Evolutionary conservation across 2,113 vertebrate genomes (phyloP), one percentile per base, ranked within the genome.

Genomic region (Ochotona curzoniae): DNA sequence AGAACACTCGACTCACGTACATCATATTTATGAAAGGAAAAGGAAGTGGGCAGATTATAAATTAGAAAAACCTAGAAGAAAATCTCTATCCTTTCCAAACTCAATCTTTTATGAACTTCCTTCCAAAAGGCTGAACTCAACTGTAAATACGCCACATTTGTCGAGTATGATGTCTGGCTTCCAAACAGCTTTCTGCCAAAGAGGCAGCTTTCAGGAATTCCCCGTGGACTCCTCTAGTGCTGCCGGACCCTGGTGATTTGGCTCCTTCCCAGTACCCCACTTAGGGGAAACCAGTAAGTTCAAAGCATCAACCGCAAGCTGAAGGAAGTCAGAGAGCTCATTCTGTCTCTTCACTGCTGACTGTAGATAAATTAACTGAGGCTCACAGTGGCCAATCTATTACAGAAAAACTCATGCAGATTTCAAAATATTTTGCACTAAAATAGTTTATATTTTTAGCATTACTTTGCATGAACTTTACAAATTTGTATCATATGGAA

Each of bases 51-150:
- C 94, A 82, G 76, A 82, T 35, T 95, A 78, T 96, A 97, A 96
- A 97, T 97, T 80, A 96, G 89, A 95, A 94, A 95, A 95, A 87
- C 57, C 81, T 94, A 73, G 35, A 85, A 96, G 54, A 73, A 90
- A 89, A 95, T 75, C 28, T 61, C 49, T 47, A 44, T 66, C 30
- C 35, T 91, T 88, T 94, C 91, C 87, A 93, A 93, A 89, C 25
- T 47, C 51, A 70, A 26, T 89, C 80, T 82, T 93, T 93, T 82
- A 93, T 81, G 60, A 94, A 74, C 49, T 92, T 80, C 35, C 73
- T 93, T 96, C 70, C 32, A 81, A 92, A 92, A 89, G 35, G 74
- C 69, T 92, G 75, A 80, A 70, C 63, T 73, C 18, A 32, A 81
- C 2, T 70, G 12, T 93, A 94, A 96, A 94, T 85, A 61, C 35